Percentiles rank a stretch among this genome's conserved stretches.
These are phyloP conservation scores for Hyla sarda DNA, from an alignment of 2,113 vertebrate genomes.

Conservation along the genomic window DNA sequence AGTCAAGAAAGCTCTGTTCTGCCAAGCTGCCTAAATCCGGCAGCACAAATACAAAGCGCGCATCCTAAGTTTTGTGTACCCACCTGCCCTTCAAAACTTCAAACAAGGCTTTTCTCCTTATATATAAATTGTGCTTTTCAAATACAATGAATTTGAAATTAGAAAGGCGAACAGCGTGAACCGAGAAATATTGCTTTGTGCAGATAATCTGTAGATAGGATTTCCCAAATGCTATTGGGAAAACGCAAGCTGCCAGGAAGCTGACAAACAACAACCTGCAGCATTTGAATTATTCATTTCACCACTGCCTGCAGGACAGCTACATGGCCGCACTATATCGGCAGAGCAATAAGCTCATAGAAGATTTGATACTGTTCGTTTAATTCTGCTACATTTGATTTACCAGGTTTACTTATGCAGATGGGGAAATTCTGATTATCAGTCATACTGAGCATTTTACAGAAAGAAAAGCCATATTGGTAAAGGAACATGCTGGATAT, in stretches of 20 bases:
- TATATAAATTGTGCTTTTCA: slow-evolving; percentile 49
- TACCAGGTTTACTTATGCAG: slow-evolving; percentile 22
- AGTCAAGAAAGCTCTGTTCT: background rate
- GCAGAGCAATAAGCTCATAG: slow-evolving; percentile 19
- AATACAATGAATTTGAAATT: slow-evolving; percentile 54
- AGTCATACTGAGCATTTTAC: background rate
- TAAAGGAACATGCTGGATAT: background rate
- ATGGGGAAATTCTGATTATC: slow-evolving; percentile 15
- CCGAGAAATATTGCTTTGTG: slow-evolving; percentile 56
- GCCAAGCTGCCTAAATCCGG: background rate
- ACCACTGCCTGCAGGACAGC: slow-evolving; percentile 42
- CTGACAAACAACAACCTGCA: slow-evolving; percentile 54
- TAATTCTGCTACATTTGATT: slow-evolving; percentile 32
- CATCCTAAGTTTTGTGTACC: background rate
- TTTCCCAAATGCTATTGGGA: slow-evolving; percentile 52
- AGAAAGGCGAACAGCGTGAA: slow-evolving; percentile 51
- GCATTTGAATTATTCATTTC: slow-evolving; percentile 57
- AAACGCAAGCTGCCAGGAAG: slow-evolving; percentile 16
- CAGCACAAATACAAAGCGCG: background rate
- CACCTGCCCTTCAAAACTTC: slow-evolving; percentile 1
- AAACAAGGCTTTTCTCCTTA: slow-evolving; percentile 43
- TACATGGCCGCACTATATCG: slow-evolving; percentile 37
- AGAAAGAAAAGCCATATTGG: background rate
- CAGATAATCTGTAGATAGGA: slow-evolving; percentile 59
- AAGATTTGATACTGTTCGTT: slow-evolving; percentile 41